Evolutionary conservation across 2,888 invertebrate species (phyloP), one percentile per base, ranked within the genome.

Genomic region (Willowsia nigromaculata): DNA sequence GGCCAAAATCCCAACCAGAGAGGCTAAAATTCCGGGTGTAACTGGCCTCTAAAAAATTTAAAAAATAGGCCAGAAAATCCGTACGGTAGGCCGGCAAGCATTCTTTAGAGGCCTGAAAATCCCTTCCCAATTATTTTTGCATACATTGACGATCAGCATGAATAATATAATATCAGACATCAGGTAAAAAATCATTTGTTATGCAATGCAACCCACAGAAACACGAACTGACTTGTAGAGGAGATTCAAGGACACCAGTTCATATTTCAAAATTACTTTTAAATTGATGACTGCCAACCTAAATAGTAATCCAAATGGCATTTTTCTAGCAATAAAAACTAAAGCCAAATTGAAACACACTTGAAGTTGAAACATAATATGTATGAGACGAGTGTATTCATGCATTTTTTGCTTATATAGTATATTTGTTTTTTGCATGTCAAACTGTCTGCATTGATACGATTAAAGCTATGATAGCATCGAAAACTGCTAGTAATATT

Each of bases 231-330:
- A 76, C 53, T 76, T 47, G 50, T 76, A 0, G n/a, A 76, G 50
- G 37, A 76, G 25, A 86, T 86, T 86, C 86, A 86, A 86, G 86
- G 86, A 80, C 86, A 86, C 50, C 68, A 78, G 78, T 80, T 53
- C 56, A 84, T 74, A 40, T 53, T 80, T 65, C 68, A 68, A 80
- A 85, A 78, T 65, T 47, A 13, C 27, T 47, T 78, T 59, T 59
- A 74, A 85, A 85, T 56, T 85, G 83, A 74, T 22, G 76, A 30
- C 86, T 78, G 78, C 85, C 50, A 65, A 85, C 27, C 59, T 30
- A 25, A 59, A 74, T 30, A 56, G n/a, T 74, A 74, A 74, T 47
- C 27, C 43, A 40, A 47, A 30, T 76, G 27, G 25, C 40, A 59
- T 27, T 50, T 76, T 76, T 50, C 30, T 33, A 50, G 50, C 27